Evolutionary conservation across 2,888 invertebrate genomes (phyloP), one percentile per base, ranked within the genome.

Genomic region (Cheilosia soror): DNA sequence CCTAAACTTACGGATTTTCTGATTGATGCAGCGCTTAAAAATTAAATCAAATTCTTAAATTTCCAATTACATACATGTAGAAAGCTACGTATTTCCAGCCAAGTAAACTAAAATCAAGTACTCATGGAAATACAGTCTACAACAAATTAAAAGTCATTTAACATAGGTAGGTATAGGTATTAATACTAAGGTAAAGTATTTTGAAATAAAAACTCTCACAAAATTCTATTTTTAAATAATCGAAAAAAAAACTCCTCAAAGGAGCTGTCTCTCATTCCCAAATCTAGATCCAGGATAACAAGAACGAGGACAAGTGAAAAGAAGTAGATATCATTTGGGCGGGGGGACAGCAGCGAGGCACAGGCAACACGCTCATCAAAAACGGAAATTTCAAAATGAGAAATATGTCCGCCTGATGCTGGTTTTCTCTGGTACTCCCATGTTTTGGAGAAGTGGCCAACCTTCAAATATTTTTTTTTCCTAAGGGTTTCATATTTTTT

Each of bases 391-490:
- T 73, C 68, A 69, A 86, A 86, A 86, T 81, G 85, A 86, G 76
- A 85, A 85, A 80, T 80, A 81, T 86, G 86, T 82, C 86, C 86
- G 86, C 82, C 82, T 86, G 77, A 77, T 73, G 82, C 68, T 81
- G 81, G 68, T 82, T 69, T 68, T 9, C 20, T 27, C 40, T 57
- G 31, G 15, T 44, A 47, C 49, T 75, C 69, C 68, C 20, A 20
- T 20, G 20, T 1, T 20, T 20, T 20, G 20, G 58, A 69, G 71
- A 63, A 42, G 60, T 71, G 55, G 42, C 65, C 71, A 69, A 71
- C 76, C 60, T 85, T 76, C 47, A 58, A 71, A 33, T 13, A 31
- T 68, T 60, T 13, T 47, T 57, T 78, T 57, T 66, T 49, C 11
- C 58, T 29, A n/a, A 42, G 73, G 68, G 78, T 79, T 78, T 73